Evolutionary conservation across 1,140 invertebrate species (phyloP).

Genomic region (Ladona fulva): DNA sequence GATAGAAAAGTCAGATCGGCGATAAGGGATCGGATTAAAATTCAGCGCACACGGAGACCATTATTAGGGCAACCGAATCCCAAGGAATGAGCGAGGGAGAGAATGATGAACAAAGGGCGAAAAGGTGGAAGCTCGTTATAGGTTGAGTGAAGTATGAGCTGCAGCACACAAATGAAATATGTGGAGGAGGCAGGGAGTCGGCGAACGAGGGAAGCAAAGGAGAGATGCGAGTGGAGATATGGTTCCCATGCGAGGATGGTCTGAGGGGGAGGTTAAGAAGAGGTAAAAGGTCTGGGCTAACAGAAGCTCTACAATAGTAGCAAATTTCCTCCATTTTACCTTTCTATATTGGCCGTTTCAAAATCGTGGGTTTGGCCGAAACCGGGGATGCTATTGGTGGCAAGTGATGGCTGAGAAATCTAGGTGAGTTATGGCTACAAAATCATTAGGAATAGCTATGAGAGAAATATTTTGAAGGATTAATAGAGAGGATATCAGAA

Average conservation of each 20-base stretch:
- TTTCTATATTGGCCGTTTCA: no score
- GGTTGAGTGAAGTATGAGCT: not conserved
- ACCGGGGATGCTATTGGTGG: no score
- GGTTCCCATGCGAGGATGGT: not conserved
- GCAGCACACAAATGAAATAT: not conserved
- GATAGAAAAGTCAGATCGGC: not conserved
- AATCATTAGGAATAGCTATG: no score
- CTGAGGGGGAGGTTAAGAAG: not conserved
- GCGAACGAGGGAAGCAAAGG: not conserved
- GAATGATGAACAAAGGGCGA: not conserved
- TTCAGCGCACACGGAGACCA: not conserved
- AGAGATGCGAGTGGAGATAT: not conserved
- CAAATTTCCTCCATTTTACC: no score
- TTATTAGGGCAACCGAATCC: slow-evolving; percentile 4
- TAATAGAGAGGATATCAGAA: no score
- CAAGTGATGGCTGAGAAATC: no score
- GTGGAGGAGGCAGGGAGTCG: not conserved
- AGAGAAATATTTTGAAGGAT: no score
- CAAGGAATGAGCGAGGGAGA: not conserved
- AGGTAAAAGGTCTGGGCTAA: not conserved
- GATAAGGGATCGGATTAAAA: not conserved
- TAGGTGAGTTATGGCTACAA: no score
- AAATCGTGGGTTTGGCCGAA: no score
- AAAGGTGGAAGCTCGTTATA: not conserved
- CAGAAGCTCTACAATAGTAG: no score